Conservation (phyloP, 2,888 invertebrate species). For the Clunio marinus region DNA sequence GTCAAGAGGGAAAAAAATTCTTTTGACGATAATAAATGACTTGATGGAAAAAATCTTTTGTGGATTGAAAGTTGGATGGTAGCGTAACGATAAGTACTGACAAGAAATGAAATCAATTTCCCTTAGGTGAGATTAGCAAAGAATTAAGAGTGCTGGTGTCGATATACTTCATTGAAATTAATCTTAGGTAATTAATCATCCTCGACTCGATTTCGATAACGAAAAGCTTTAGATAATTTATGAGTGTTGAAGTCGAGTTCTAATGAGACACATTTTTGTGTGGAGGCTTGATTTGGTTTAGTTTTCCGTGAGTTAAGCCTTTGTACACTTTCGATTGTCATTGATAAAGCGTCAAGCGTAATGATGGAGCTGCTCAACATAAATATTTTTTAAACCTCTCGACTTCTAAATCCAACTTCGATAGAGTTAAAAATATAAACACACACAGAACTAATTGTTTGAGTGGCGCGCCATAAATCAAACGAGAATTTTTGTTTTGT, state of each 20-base stretch:
- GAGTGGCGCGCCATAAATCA: slow-evolving; percentile 1
- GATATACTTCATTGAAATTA: neutral
- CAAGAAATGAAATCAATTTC: neutral
- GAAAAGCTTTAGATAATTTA: neutral
- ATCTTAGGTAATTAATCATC: neutral
- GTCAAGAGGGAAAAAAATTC: neutral
- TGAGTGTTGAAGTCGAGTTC: neutral
- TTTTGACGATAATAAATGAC: neutral
- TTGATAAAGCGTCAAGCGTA: neutral
- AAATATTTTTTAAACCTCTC: neutral
- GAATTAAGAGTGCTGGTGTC: neutral
- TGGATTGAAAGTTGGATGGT: neutral
- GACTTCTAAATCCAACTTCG: neutral
- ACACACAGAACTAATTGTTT: neutral
- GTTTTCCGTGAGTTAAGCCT: neutral
- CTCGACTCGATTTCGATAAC: neutral
- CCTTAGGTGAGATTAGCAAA: neutral
- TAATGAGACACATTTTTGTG: neutral
- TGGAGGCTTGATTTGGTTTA: neutral
- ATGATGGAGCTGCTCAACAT: neutral
- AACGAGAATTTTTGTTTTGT: neutral
- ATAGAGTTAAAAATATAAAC: neutral
- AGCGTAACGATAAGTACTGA: neutral
- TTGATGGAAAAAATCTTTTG: neutral
- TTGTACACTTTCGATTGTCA: no score